These are phyloP conservation scores for Linhomoeus sp. DNA, from an alignment of 2,888 invertebrate species.

Conservation along the genomic window DNA sequence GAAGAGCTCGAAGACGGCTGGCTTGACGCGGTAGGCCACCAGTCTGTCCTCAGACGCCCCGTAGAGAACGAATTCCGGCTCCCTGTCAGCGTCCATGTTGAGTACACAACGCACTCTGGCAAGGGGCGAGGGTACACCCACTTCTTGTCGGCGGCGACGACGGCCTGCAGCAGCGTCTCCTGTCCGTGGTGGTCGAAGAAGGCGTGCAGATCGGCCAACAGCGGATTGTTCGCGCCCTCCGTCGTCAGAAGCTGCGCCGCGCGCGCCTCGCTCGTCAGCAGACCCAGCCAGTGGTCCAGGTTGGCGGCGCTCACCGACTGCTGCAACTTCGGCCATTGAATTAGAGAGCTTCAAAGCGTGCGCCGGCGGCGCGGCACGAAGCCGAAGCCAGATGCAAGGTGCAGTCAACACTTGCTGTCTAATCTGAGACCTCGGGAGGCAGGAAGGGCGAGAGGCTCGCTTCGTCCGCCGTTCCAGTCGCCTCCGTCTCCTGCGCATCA, in stretches of 20 bases:
- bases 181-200: slow-evolving; percentile 5
- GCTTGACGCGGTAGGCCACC: slow-evolving; percentile 83
- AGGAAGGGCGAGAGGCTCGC: too few relatives aligned
- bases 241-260: slow-evolving; percentile 50
- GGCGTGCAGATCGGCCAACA: slow-evolving; percentile 2
- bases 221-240: slow-evolving; percentile 1
- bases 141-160: slow-evolving; percentile 7
- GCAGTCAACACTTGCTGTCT: too few relatives aligned
- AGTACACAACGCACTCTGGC: not conserved
- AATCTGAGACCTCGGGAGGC: too few relatives aligned
- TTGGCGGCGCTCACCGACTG: slow-evolving; percentile 54
- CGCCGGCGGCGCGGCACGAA: too few relatives aligned
- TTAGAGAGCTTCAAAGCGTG: too few relatives aligned
- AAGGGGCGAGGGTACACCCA: not conserved
- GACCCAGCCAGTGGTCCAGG: slow-evolving; percentile 52
- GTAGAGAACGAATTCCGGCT: slow-evolving; percentile 80
- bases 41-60: slow-evolving; percentile 55
- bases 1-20: slow-evolving; percentile 88
- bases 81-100: slow-evolving; percentile 34
- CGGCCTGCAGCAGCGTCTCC: slow-evolving; percentile 4
- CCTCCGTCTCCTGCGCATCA: not conserved
- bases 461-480: too few relatives aligned
- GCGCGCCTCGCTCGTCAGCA: slow-evolving; percentile 49
- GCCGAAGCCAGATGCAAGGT: too few relatives aligned
- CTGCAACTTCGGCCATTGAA: too few relatives aligned